Evolutionary conservation across 2,113 vertebrate genomes (phyloP).

Genomic region (Lutjanus erythropterus): DNA sequence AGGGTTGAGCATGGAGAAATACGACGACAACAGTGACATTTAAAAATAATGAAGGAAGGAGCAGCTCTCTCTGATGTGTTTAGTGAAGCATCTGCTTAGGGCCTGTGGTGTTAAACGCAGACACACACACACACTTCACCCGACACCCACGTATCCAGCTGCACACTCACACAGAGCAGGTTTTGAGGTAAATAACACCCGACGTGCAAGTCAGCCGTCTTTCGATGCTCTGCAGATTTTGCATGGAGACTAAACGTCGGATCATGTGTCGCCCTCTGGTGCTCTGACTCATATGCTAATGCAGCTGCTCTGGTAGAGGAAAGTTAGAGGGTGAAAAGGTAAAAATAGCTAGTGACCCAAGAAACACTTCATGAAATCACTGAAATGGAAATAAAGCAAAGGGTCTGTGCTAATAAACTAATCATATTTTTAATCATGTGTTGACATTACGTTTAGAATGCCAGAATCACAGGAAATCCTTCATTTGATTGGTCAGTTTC

Average conservation of each 20-base stretch:
- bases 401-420: neutral
- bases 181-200: slow-evolving; percentile 47
- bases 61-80: slow-evolving; percentile 30
- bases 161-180: slow-evolving; percentile 2
- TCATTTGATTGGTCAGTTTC: neutral
- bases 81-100: slow-evolving; percentile 59
- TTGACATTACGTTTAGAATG: neutral
- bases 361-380: neutral
- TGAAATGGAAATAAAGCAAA: neutral
- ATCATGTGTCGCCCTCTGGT: slow-evolving; percentile 42
- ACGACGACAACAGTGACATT: slow-evolving; percentile 58
- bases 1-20: neutral
- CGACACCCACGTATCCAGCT: neutral
- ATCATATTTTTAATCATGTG: neutral
- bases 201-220: slow-evolving; percentile 21
- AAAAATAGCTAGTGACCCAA: slow-evolving; percentile 43
- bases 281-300: slow-evolving; percentile 59
- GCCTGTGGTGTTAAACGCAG: slow-evolving; percentile 34
- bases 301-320: neutral
- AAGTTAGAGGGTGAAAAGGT: slow-evolving; percentile 5
- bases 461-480: neutral
- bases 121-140: neutral
- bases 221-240: slow-evolving; percentile 24
- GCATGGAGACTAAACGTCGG: slow-evolving; percentile 2
- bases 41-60: slow-evolving; percentile 57